Base-by-base conservation (phyloP, 2,113 vertebrate species). In the Nothoprocta perdicaria region DNA sequence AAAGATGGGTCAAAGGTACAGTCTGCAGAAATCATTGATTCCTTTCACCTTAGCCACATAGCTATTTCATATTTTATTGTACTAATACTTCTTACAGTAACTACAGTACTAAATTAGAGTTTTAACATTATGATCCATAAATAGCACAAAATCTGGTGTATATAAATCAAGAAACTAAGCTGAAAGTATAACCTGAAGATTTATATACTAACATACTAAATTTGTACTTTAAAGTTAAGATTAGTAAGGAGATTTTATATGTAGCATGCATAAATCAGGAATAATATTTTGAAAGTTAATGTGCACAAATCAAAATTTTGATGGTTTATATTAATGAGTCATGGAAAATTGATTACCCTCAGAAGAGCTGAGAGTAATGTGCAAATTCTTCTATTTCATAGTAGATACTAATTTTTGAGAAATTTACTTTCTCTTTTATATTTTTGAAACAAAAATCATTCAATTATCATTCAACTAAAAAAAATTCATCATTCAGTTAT, bases 241-340 rank as follows among this genome's bases (percentile, higher is more conserved):
- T 95, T 97, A 95, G 97, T 33, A 95, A 97, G 62, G 68, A 95
- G 96, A 73, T 96, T 97, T 96, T 96, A 84, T 85, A 85, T 86
- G 72, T 85, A 95, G 66, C 72, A 88, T 62, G 16, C 84, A 96
- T 97, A 97, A 97, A 97, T 97, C 85, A 97, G 74, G 74, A 83
- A 61, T 69, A 90, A 87, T 93, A 68, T 95, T 96, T 83, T 96
- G 92, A 96, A 97, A 96, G 88, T 95, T 95, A 95, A 95, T 86
- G 69, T 80, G 78, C 73, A 85, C 95, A 96, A 96, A 97, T 96
- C 80, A 93, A 92, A 96, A 95, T 85, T 92, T 65, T 97, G 91
- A 91, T 77, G 92, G 76, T 58, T 95, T 82, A 83, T 95, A 89
- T 90, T 97, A 95, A 97, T 94, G 95, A 95, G 90, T 96, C 92